Evolutionary conservation across 2,797 vertebrate species (phyloP).

Genomic region (Apodemus agrarius): DNA sequence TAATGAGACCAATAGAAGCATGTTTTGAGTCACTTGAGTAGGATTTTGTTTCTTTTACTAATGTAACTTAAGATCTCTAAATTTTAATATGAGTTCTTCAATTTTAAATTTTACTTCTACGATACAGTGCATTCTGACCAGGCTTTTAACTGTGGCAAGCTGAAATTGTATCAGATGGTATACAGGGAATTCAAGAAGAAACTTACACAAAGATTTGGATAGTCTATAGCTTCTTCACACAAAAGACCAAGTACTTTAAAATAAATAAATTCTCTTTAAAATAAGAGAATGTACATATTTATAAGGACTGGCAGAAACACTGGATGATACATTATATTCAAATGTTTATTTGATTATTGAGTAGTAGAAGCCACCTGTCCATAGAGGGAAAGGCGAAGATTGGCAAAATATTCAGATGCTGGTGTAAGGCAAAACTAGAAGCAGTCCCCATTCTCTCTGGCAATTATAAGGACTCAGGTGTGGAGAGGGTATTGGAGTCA

Average conservation of each 20-base stretch:
- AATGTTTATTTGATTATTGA: neutral
- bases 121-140: neutral
- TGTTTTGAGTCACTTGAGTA: neutral
- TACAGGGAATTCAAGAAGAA: neutral
- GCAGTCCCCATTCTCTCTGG: neutral
- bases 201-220: neutral
- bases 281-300: neutral
- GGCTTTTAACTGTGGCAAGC: neutral
- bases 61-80: neutral
- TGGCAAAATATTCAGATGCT: neutral
- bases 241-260: neutral
- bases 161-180: neutral
- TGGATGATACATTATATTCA: neutral
- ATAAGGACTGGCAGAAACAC: neutral
- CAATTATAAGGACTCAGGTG: neutral
- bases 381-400: neutral
- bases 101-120: neutral
- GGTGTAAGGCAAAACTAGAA: neutral
- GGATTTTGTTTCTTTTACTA: neutral
- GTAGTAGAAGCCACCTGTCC: neutral
- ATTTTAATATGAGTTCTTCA: neutral
- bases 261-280: neutral
- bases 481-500: neutral
- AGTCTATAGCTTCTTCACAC: neutral
- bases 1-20: neutral